Evolutionary conservation across 2,888 invertebrate genomes (phyloP).

Genomic region (Apamea epomidion): DNA sequence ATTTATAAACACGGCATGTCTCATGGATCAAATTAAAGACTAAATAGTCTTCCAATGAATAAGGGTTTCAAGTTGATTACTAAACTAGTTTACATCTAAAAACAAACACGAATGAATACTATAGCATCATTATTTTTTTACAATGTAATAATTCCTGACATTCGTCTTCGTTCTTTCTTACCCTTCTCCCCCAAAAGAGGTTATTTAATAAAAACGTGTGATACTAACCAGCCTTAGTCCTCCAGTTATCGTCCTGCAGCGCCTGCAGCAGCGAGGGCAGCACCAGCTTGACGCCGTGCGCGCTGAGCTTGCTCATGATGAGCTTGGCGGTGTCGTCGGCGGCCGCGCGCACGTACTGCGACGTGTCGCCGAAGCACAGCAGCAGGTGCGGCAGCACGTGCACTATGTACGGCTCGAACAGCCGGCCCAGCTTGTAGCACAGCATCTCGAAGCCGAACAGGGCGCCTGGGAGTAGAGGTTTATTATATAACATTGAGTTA

Average conservation of each 20-base stretch:
- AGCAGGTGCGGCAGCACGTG: constrained; percentile 98
- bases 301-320: constrained; percentile 98
- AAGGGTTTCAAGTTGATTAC: not conserved
- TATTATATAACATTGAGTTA: not conserved
- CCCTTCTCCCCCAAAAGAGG: not conserved
- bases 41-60: not conserved
- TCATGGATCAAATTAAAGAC: not conserved
- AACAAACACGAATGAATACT: not conserved
- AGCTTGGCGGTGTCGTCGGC: constrained; percentile 99
- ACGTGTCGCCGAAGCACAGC: constrained; percentile 98
- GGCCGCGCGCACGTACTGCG: constrained; percentile 98
- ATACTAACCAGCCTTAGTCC: constrained; percentile 96
- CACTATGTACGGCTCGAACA: constrained; percentile 99
- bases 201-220: not conserved
- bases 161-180: not conserved
- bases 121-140: not conserved
- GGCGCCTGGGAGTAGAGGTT: constrained; percentile 91
- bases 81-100: not conserved
- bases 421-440: constrained; percentile 97
- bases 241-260: constrained; percentile 99
- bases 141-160: not conserved
- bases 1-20: not conserved
- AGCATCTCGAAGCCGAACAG: constrained; percentile 99
- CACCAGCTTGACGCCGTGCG: constrained; percentile 99
- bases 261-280: constrained; percentile 98